Conservation (phyloP, 2,797 vertebrate genomes). For the Coregonus sp. region DNA sequence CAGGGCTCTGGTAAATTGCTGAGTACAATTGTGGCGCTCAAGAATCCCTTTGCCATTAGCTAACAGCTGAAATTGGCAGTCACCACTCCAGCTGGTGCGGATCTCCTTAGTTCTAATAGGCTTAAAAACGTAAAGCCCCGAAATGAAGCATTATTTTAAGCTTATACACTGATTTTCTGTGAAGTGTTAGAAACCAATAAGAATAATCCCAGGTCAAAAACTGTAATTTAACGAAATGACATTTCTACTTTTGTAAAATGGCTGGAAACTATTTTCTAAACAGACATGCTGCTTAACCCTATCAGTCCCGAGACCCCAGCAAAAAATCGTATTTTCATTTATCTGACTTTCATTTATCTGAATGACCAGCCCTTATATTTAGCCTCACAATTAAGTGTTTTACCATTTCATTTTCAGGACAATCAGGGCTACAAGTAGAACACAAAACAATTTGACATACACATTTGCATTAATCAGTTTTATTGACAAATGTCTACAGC, state of each 20-base stretch:
- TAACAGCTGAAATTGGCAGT: neutral
- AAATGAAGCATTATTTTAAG: neutral
- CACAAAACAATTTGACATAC: too few species aligned
- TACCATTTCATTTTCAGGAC: too few species aligned
- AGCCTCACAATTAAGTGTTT: too few species aligned
- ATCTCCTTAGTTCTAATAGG: neutral
- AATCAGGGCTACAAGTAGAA: too few species aligned
- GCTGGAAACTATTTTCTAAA: neutral
- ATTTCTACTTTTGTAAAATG: neutral
- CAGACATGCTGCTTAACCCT: neutral
- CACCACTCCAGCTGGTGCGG: neutral
- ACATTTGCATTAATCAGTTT: too few species aligned
- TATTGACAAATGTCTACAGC: too few species aligned
- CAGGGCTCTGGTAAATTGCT: neutral
- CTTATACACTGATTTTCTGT: too few species aligned
- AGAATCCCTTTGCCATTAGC: too few species aligned
- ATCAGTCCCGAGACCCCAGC: neutral
- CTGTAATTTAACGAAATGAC: neutral
- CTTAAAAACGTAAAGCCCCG: neutral
- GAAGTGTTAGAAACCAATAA: neutral
- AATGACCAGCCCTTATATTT: slow-evolving; percentile 65
- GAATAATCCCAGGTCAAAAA: neutral
- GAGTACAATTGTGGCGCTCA: neutral
- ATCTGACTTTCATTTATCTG: neutral
- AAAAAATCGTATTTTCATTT: too few species aligned